Evolutionary conservation across 2,113 vertebrate genomes (phyloP).

Genomic region (Ginglymostoma cirratum): DNA sequence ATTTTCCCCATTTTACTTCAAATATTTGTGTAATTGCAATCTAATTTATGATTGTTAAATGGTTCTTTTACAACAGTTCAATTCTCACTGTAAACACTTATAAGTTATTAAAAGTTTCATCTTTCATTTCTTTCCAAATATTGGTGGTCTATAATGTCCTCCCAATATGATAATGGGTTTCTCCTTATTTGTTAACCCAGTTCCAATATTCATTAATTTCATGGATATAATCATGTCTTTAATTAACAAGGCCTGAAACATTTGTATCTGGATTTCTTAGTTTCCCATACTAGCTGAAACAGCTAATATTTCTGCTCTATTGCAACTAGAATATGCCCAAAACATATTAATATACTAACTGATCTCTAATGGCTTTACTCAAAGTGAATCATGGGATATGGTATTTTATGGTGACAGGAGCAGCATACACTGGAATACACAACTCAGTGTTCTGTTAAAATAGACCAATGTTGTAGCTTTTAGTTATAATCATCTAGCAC

Average conservation of each 20-base stretch:
- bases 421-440: background rate
- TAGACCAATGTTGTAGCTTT: background rate
- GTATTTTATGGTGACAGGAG: background rate
- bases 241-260: background rate
- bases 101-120: background rate
- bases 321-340: background rate
- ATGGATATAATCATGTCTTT: background rate
- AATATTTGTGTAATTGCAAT: background rate
- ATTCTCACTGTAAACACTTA: background rate
- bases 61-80: background rate
- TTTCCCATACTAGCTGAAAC: background rate
- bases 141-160: background rate
- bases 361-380: background rate
- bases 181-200: background rate
- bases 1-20: background rate
- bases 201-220: background rate
- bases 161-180: background rate
- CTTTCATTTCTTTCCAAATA: background rate
- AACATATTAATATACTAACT: background rate
- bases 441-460: background rate
- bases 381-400: background rate
- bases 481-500: background rate
- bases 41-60: background rate
- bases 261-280: background rate
- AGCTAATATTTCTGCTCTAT: background rate